Conservation (phyloP, 2,888 invertebrate genomes). For the Eupithecia centaureata region DNA sequence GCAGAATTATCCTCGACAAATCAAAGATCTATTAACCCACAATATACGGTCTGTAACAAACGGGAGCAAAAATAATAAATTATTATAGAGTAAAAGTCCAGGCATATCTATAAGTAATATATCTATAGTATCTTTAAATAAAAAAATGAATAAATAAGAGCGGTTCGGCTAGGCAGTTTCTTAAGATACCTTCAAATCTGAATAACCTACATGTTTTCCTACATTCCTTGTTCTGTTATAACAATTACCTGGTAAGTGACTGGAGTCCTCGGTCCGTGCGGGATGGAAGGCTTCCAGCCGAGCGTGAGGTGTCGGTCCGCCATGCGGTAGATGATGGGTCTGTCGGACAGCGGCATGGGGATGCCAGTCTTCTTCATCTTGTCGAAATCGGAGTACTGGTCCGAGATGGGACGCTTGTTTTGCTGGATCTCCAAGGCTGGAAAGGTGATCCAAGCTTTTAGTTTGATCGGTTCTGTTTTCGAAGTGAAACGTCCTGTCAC, state of each 20-base stretch:
- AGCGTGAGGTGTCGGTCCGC: constrained; percentile 94
- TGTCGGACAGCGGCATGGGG: constrained; percentile 94
- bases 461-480: too few relatives aligned
- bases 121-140: too few relatives aligned
- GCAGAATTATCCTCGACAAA: too few relatives aligned
- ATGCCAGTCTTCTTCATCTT: constrained; percentile 92
- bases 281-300: constrained; percentile 97
- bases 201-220: not conserved
- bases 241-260: constrained; percentile 92
- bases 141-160: too few relatives aligned
- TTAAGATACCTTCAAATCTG: too few relatives aligned
- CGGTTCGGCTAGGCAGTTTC: too few relatives aligned
- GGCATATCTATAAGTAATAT: too few relatives aligned
- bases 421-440: constrained; percentile 87
- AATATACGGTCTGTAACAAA: not conserved
- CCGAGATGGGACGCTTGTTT: constrained; percentile 86
- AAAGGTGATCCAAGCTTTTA: not conserved
- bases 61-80: not conserved
- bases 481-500: too few relatives aligned
- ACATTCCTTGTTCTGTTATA: not conserved
- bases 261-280: constrained; percentile 93
- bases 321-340: constrained; percentile 96
- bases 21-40: not conserved
- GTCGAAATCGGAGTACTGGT: constrained; percentile 93
- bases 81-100: too few relatives aligned